Base-by-base conservation (phyloP, 2,888 invertebrate genomes). In the Phymatocera aterrima region DNA sequence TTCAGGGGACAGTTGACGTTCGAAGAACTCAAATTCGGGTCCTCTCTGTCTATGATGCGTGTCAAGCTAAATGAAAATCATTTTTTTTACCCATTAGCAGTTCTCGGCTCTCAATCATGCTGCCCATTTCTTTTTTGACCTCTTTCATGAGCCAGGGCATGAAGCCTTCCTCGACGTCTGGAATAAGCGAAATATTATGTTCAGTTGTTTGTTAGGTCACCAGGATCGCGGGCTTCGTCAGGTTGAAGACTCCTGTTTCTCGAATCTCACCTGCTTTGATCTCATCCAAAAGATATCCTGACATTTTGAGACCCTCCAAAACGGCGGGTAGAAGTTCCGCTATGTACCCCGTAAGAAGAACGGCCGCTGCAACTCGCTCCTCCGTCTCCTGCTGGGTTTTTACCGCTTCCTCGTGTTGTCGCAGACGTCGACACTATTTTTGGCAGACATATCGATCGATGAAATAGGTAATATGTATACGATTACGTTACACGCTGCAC, bases 71-170 rank as follows among this genome's bases (percentile, higher is more conserved):
- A 68, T n/a, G 46, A 57, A 28, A 24, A 79, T 15, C 6, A 70
- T 60, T 61, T 51, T 68, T 81, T 80, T 91, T 90, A 94, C 95
- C 95, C 84, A 95, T 94, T 75, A 98, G 93, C 80, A 97, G 93
- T 88, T 96, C 95, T 80, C 96, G 93, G 83, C 96, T 96, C 85
- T 95, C 95, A 82, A 97, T 94, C 91, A 96, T 94, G 80, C 94
- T 94, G 85, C 96, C 95, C 86, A 98, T 93, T 91, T 97, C 96
- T 80, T 93, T 92, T 72, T 95, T 94, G 68, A 97, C 97, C 90
- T 96, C 95, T 77, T 93, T 93, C 91, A 96, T 94, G 83, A 98
- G 91, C 97, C 97, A 97, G 74, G 97, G 97, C 93, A 96, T 94
- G 91, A 97, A 96, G 77, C 95, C 94, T 84, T 96, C 94, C 86